These are phyloP conservation scores for Petaurus breviceps DNA, from an alignment of 2,113 vertebrate genomes.

Conservation along the genomic window DNA sequence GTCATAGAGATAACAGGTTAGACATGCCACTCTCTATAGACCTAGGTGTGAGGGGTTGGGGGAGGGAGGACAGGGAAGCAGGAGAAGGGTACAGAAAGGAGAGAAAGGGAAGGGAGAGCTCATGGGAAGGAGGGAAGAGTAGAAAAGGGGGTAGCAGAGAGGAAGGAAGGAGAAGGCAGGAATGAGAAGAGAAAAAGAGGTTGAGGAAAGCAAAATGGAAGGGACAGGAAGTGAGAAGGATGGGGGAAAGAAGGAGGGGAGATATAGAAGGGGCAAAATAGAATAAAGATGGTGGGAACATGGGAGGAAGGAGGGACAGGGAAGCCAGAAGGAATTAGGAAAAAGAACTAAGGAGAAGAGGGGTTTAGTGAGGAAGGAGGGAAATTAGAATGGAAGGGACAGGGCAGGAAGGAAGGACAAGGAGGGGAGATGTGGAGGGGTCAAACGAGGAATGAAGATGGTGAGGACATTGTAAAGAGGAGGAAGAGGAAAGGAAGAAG, in stretches of 20 bases:
- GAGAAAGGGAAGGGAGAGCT: not conserved
- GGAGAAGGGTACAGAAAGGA: no score
- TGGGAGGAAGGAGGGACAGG: no score
- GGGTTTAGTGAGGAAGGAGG: no score
- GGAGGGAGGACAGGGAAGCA: not conserved
- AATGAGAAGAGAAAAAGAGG: not conserved
- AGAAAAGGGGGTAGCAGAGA: not conserved
- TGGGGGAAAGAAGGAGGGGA: not conserved
- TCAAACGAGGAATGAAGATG: no score
- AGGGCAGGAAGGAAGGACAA: not conserved
- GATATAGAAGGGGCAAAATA: not conserved
- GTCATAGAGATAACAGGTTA: not conserved
- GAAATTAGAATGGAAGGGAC: not conserved
- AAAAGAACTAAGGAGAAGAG: no score
- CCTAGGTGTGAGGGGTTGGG: not conserved
- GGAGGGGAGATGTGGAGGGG: not conserved
- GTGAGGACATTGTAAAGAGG: no score
- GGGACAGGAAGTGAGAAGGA: not conserved
- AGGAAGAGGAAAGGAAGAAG: no score
- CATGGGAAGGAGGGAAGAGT: not conserved
- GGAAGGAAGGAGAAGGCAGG: not conserved
- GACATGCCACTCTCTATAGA: not conserved
- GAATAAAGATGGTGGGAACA: no score
- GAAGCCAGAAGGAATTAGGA: no score
- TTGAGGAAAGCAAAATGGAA: not conserved